phyloP scores from a whole-genome alignment of 92 coral and sea anemone genomes.

The Meandrina meandrites region DNA sequence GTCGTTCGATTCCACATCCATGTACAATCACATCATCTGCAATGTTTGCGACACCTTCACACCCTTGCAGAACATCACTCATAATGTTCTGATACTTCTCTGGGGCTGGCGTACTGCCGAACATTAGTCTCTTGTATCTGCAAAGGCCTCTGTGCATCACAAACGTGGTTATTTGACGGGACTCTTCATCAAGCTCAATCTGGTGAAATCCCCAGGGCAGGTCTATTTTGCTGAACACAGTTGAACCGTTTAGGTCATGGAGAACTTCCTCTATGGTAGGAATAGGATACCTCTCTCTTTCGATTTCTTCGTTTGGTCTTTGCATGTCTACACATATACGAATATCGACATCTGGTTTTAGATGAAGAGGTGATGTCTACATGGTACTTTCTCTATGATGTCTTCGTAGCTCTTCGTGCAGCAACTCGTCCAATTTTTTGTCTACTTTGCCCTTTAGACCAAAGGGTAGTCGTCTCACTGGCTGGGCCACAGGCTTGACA shows the following conservation, averaged over 20 bases:
- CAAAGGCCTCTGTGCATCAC: conserved; percentile 37
- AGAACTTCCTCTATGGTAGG: conserved; percentile 53
- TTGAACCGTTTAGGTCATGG: conserved; percentile 35
- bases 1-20: no score
- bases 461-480: no score
- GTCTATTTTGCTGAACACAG: no score
- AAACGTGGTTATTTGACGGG: conserved; percentile 43
- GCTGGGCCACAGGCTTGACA: no score
- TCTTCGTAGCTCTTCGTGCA: no score
- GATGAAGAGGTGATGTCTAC: no score
- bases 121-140: conserved; percentile 37
- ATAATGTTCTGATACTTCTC: no score
- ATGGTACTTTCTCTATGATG: no score
- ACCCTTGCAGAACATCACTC: no score
- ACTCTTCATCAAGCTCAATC: conserved; percentile 52
- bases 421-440: conserved; percentile 42
- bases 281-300: conserved; percentile 51
- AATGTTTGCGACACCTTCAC: no score
- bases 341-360: conserved; percentile 37
- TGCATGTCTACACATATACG: conserved; percentile 48
- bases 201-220: conserved; percentile 64
- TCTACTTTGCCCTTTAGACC: conserved; percentile 47
- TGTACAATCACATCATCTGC: no score
- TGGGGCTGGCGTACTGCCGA: no score
- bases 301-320: conserved; percentile 42